phyloP scores from a whole-genome alignment of 2,797 vertebrate species.

The Acanthurus leucopareius region DNA sequence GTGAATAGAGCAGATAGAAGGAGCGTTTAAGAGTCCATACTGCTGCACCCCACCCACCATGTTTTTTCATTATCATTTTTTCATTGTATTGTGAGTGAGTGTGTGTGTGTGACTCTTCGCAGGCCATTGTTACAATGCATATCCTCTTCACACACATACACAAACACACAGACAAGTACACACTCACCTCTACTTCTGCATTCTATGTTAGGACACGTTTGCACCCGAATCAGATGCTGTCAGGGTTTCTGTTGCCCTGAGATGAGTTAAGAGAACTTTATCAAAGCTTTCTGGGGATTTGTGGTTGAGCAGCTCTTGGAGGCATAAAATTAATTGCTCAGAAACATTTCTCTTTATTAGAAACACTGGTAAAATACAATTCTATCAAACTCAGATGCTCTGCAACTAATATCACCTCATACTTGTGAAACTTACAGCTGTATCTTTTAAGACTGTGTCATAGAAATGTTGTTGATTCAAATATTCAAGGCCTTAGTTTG shows the following conservation, averaged over 20 bases:
- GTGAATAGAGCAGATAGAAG: conserved; percentile 54
- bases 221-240: not conserved
- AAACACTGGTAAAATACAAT: not conserved
- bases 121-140: conserved; percentile 1
- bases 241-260: not conserved
- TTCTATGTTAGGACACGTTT: conserved; percentile 35
- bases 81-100: conserved; percentile 17
- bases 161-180: too few relatives aligned
- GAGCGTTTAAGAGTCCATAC: conserved; percentile 54
- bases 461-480: conserved; percentile 6
- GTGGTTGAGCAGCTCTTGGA: not conserved
- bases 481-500: not conserved
- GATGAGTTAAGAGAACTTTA: not conserved
- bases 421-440: not conserved
- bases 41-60: not conserved
- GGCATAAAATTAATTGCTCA: not conserved
- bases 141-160: too few relatives aligned
- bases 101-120: conserved; percentile 32
- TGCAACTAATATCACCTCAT: not conserved
- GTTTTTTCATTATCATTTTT: conserved; percentile 37
- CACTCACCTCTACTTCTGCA: not conserved
- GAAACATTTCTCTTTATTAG: not conserved
- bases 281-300: conserved; percentile 1
- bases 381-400: not conserved
- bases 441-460: not conserved